These are phyloP conservation scores for Brachystomella parvula DNA, from an alignment of 1,140 invertebrate species.

Conservation along the genomic window DNA sequence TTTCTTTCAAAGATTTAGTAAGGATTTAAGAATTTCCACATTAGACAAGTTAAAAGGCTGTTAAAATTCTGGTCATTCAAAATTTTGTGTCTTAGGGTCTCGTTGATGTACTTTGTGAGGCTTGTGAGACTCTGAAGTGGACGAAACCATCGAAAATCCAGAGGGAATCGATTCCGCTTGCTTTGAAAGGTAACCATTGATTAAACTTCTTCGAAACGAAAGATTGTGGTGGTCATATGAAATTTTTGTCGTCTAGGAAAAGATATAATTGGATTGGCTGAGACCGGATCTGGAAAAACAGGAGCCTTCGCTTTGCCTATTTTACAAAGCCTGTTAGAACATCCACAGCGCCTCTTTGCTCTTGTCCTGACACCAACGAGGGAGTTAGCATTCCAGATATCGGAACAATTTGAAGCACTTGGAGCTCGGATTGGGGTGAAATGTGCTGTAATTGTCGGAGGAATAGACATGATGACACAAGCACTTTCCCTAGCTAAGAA, in stretches of 20 bases:
- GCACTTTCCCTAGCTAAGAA: conserved; percentile 83
- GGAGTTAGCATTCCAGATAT: conserved; percentile 94
- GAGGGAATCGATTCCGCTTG: conserved; percentile 80
- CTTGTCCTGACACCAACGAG: conserved; percentile 90
- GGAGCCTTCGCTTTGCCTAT: conserved; percentile 95
- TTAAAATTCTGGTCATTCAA: conserved; percentile 11
- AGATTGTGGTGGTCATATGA: conserved; percentile 5
- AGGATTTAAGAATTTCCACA: not conserved
- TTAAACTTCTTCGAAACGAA: not conserved
- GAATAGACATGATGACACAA: conserved; percentile 95
- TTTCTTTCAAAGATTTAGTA: conserved; percentile 67
- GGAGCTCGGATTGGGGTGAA: conserved; percentile 81
- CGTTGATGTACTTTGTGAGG: conserved; percentile 82
- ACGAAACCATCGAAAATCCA: conserved; percentile 89
- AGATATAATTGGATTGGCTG: conserved; percentile 92
- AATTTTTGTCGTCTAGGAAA: conserved; percentile 50
- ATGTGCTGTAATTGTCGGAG: conserved; percentile 91
- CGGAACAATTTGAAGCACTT: conserved; percentile 90
- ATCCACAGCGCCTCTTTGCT: conserved; percentile 88
- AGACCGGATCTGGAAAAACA: conserved; percentile 97
- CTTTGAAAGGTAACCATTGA: conserved; percentile 60
- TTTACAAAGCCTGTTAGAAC: conserved; percentile 77
- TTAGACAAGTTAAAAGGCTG: not conserved
- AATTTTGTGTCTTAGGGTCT: conserved; percentile 60
- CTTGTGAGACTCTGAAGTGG: conserved; percentile 89